Evolutionary conservation across 1,140 invertebrate species (phyloP), one percentile per base, ranked within the genome.

Genomic region (Cotesia chilonis): DNA sequence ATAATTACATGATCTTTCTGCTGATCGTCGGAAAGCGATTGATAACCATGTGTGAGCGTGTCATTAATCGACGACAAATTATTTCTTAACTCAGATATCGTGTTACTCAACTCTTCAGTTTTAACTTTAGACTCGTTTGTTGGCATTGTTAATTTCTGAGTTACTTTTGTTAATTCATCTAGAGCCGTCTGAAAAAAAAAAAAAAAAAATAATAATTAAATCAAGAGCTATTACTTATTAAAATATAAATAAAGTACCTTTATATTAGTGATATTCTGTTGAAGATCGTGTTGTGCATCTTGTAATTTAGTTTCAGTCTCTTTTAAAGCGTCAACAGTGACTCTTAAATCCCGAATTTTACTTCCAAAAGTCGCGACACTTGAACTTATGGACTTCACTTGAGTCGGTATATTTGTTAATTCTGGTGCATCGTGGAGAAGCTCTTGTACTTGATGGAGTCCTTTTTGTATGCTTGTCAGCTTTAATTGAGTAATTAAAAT

Each of bases 291-390:
- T 69, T 88, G 84, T n/a, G 72, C 73, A 71, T 84, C 79, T 67
- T 85, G 80, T 14, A 87, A 61, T 54, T 79, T 83, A 3, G 72
- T 64, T 28, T 84, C 84, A 6, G 81, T 82, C n/a, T 83, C 82
- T 67, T 87, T 86, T 17, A 88, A 74, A 1, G 73, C 80, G 0
- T 81, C 75, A 3, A 87, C 83, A 0, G 83, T 86, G 0, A 79
- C 75, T 38, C 78, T 76, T 17, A 89, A 77, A 72, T 89, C 88
- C 41, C 80, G 75, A 72, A 90, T 86, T 75, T 88, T 88, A 69
- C 90, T 90, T 2, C 90, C 90, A 69, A 91, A 88, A 51, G 87
- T 84, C 3, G 87, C 89, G 4, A 91, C 89, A 70, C 85, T 90
- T n/a, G 82, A 83, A 55, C 88, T 85, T 37, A 91, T 74, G 5